Percentiles rank a stretch among this genome's conserved stretches.
Conservation (phyloP, 2,113 vertebrate genomes). For the Halichoerus grypus region DNA sequence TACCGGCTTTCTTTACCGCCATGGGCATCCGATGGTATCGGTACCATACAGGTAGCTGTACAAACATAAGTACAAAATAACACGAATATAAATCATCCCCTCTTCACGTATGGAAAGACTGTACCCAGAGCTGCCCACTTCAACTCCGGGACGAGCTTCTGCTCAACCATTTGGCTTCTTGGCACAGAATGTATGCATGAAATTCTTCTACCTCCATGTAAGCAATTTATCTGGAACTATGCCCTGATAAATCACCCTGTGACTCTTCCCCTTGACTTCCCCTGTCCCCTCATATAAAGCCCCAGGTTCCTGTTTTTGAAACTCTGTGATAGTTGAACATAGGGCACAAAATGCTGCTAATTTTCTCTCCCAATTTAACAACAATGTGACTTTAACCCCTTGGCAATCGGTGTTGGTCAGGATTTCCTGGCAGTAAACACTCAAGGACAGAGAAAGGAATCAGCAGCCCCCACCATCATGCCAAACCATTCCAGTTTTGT, state of each 20-base stretch:
- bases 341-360: conserved; percentile 81
- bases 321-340: conserved; percentile 72
- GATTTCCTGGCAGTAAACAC: conserved; percentile 83
- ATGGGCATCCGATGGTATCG: neutral
- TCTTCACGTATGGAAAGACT: neutral
- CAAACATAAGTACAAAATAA: neutral
- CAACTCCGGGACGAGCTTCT: neutral
- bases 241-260: conserved; percentile 78
- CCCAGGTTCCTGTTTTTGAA: conserved; percentile 84
- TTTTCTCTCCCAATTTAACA: conserved; percentile 83
- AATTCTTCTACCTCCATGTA: conserved; percentile 55
- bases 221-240: conserved; percentile 73
- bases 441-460: conserved; percentile 77
- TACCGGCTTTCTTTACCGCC: neutral
- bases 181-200: conserved; percentile 23
- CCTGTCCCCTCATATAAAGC: conserved; percentile 74
- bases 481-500: conserved; percentile 48
- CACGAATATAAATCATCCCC: neutral
- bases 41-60: neutral
- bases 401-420: conserved; percentile 80
- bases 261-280: conserved; percentile 77
- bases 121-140: neutral
- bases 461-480: conserved; percentile 52
- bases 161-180: conserved; percentile 25
- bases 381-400: conserved; percentile 83